A percentile compares a stretch with the other conserved stretches of the same genome.
phyloP scores from a whole-genome alignment of 2,113 vertebrate genomes.

The Actinemys pallida region DNA sequence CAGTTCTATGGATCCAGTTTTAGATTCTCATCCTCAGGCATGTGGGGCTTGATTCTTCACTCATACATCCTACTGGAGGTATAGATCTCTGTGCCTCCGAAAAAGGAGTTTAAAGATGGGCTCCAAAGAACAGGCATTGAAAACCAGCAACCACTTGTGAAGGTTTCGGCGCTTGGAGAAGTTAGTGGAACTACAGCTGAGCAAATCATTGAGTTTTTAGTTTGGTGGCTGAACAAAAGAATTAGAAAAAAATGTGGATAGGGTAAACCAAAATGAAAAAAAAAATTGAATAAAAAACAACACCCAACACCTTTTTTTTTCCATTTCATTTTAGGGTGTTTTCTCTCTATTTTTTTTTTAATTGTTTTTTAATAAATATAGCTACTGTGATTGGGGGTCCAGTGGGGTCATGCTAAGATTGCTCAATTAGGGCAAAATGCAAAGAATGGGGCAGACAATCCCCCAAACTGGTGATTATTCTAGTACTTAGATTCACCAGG shows the following conservation, averaged over 20 bases:
- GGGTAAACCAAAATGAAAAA: too few species aligned
- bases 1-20: background rate
- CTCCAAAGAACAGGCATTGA: background rate
- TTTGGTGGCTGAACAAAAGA: background rate
- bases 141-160: background rate
- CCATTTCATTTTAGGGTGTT: too few species aligned
- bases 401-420: too few species aligned
- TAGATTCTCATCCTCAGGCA: background rate
- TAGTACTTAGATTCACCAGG: too few species aligned
- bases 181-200: background rate
- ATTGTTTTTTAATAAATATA: too few species aligned
- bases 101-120: background rate
- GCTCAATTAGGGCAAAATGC: too few species aligned
- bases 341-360: too few species aligned
- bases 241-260: background rate
- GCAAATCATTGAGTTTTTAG: background rate
- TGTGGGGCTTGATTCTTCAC: background rate
- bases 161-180: background rate
- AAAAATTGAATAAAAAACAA: too few species aligned
- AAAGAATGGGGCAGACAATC: too few species aligned
- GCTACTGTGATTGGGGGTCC: too few species aligned
- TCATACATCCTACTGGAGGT: background rate
- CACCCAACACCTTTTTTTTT: too few species aligned
- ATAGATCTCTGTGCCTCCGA: background rate
- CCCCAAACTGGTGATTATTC: too few species aligned